phyloP scores from a whole-genome alignment of 2,113 vertebrate species.

The Sprattus sprattus region DNA sequence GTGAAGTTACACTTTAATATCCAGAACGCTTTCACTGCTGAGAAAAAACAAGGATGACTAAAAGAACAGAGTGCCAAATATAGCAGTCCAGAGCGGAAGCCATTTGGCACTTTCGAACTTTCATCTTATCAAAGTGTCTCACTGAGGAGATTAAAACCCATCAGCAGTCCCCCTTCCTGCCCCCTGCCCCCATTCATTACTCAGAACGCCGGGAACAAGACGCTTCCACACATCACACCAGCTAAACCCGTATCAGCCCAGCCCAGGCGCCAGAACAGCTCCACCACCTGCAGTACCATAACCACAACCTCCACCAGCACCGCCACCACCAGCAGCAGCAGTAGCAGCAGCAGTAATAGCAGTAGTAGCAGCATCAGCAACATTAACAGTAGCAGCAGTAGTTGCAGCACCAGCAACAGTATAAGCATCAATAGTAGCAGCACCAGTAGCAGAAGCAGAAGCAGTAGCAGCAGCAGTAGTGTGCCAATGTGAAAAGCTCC shows the following conservation, averaged over 20 bases:
- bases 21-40: no score
- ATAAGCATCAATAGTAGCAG: no score
- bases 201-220: not conserved
- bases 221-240: not conserved
- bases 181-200: not conserved
- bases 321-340: not conserved
- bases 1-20: no score
- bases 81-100: not conserved
- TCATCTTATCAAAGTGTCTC: constrained; percentile 13
- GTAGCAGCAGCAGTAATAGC: no score
- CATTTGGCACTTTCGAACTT: not conserved
- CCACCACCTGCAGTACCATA: not conserved
- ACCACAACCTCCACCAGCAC: not conserved
- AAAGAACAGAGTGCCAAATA: not conserved
- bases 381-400: no score
- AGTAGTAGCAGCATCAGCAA: not conserved
- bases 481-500: not conserved
- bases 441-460: no score
- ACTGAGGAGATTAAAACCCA: constrained; percentile 4
- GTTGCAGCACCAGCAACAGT: not conserved
- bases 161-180: not conserved
- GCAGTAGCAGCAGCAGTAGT: no score
- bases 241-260: not conserved
- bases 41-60: not conserved
- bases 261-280: not conserved